Conservation (phyloP, 2,888 invertebrate species). For the Eueremaeus valkanovi region DNA sequence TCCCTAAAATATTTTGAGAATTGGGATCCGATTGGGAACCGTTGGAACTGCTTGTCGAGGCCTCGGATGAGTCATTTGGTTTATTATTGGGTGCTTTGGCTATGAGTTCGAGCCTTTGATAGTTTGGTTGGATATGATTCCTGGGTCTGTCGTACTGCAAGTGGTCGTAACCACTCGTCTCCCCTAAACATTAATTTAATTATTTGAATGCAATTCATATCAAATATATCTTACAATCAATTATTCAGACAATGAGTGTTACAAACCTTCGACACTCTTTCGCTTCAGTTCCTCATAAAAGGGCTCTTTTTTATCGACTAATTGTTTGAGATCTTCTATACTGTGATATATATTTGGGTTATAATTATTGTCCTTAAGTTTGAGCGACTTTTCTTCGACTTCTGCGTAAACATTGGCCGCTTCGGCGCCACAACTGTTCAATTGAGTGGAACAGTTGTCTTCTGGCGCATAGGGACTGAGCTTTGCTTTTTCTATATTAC, state of each 20-base stretch:
- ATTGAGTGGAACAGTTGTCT: constrained; percentile 9
- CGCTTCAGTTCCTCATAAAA: constrained; percentile 49
- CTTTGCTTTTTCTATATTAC: constrained; percentile 45
- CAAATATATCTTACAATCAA: neutral
- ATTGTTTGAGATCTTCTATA: constrained; percentile 61
- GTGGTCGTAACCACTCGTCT: constrained; percentile 43
- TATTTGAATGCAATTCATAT: neutral
- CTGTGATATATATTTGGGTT: constrained; percentile 66
- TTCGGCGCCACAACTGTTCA: constrained; percentile 17
- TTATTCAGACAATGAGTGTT: neutral
- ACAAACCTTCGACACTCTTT: constrained; percentile 43
- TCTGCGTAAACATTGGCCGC: constrained; percentile 32
- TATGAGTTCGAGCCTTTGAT: constrained; percentile 44
- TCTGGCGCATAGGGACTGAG: constrained; percentile 5
- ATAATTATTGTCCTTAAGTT: constrained; percentile 32
- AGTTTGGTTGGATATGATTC: constrained; percentile 44
- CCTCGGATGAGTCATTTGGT: neutral
- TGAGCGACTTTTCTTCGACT: constrained; percentile 29
- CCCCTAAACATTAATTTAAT: constrained; percentile 30
- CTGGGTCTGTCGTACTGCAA: constrained; percentile 44
- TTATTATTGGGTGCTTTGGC: constrained; percentile 3
- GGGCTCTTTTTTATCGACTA: constrained; percentile 56
- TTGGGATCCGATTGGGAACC: neutral
- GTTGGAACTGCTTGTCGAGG: neutral
- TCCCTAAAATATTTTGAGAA: neutral